Evolutionary conservation across 2,797 vertebrate genomes (phyloP), one percentile per base, ranked within the genome.

Genomic region (Pempheris klunzingeri): DNA sequence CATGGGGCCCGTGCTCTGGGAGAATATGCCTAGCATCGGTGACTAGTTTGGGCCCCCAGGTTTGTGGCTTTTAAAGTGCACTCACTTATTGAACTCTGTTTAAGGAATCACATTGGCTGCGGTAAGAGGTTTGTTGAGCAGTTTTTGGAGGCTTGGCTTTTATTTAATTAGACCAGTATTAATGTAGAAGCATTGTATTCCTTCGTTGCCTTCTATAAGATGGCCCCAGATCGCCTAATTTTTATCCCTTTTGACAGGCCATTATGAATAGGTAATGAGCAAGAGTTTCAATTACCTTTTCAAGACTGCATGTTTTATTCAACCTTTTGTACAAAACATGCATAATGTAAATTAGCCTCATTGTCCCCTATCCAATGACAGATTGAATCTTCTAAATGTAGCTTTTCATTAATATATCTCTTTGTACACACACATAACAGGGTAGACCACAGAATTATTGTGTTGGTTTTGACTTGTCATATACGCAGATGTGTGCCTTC

Each of bases 321-420:
- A 68, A 58, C 58, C 58, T 57, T 39, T 14, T 61, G 64, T 88
- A 84, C 71, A 34, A 57, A 66, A 71, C 43, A 82, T 87, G 65
- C 68, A 65, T 71, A 70, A 84, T 81, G 47, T 71, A 81, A 87
- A 88, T 84, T 75, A 79, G 64, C 64, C 28, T 64, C 41, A 60
- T 69, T 34, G 62, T 81, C 32, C 36, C 34, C 4, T 47, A 50
- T 70, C 18, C 13, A 28, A 36, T 71, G 71, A 72, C 72, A 39
- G 57, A 71, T 70, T 47, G n/a, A 80, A 75, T 68, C 26, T 58
- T 69, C 58, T 77, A 50, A 30, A 20, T 71, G 15, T 38, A 28
- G 24, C 30, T 10, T 17, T 55, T 50, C 54, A 14, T 17, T 36
- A 18, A 3, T 30, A 2, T 47, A 0, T 24, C 0, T 72, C 14